phyloP scores from a whole-genome alignment of 2,888 invertebrate species.

The Monopis laevigella region DNA sequence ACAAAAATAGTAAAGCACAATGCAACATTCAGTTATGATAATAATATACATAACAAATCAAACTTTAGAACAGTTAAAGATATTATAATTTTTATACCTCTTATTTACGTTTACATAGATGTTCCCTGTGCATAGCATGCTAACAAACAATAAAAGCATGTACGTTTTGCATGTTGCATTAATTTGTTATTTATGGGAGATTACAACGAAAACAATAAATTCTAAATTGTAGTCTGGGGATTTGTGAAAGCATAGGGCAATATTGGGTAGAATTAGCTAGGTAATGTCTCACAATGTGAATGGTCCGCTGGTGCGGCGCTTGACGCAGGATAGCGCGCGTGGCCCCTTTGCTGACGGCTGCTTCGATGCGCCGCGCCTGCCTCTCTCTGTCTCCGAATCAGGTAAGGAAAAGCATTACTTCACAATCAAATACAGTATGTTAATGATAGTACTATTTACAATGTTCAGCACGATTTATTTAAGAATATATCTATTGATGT shows the following conservation, averaged over 20 bases:
- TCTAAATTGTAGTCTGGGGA: not conserved
- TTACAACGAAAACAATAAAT: too few relatives aligned
- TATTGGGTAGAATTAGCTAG: conserved; percentile 39
- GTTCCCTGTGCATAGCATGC: conserved; percentile 32
- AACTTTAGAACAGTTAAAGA: too few relatives aligned
- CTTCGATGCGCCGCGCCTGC: conserved; percentile 62
- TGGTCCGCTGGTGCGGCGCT: conserved; percentile 67
- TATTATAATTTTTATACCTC: too few relatives aligned
- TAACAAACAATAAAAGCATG: conserved; percentile 37
- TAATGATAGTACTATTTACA: too few relatives aligned
- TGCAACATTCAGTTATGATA: too few relatives aligned
- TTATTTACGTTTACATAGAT: too few relatives aligned
- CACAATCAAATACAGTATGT: too few relatives aligned
- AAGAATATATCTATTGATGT: too few relatives aligned
- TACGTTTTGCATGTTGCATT: conserved; percentile 42
- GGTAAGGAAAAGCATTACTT: too few relatives aligned
- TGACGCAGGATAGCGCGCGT: conserved; percentile 64
- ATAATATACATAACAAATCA: too few relatives aligned
- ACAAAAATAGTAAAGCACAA: too few relatives aligned
- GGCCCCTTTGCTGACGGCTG: conserved; percentile 63
- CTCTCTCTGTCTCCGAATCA: conserved; percentile 55
- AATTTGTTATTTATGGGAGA: not conserved
- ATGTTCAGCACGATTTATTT: too few relatives aligned
- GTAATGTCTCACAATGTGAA: conserved; percentile 65
- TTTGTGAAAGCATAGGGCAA: not conserved